phyloP scores from a whole-genome alignment of 2,888 invertebrate genomes.

The Hipparchia semele region DNA sequence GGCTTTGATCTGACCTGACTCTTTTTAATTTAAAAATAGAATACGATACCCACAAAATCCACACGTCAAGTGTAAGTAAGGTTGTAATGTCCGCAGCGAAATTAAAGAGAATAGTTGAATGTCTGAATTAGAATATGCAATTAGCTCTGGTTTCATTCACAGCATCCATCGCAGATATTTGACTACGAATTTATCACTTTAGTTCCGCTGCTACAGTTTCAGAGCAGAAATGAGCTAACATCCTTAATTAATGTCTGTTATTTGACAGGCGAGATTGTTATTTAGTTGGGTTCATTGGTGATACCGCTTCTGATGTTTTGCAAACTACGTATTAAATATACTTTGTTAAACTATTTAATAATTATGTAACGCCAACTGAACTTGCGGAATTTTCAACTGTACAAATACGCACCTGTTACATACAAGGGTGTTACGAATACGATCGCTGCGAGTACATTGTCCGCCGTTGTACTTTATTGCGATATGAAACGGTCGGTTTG shows the following conservation, averaged over 20 bases:
- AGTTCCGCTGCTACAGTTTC: no score
- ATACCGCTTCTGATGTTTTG: background rate
- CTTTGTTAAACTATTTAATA: background rate
- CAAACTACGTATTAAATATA: background rate
- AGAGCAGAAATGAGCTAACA: no score
- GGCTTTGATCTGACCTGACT: no score
- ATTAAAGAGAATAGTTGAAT: no score
- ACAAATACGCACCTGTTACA: constrained; percentile 49
- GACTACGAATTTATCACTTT: no score
- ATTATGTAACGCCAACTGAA: background rate
- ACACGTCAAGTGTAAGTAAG: no score
- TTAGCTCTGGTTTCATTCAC: no score
- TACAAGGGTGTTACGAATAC: constrained; percentile 46
- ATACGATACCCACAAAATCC: no score
- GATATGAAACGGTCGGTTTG: constrained; percentile 51
- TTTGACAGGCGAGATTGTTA: background rate
- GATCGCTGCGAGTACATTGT: constrained; percentile 6
- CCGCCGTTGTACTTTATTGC: constrained; percentile 49
- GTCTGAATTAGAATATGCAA: no score
- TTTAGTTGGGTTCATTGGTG: background rate
- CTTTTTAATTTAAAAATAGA: no score
- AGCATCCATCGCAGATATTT: no score
- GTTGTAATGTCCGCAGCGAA: no score
- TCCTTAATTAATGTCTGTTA: background rate
- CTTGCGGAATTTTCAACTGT: constrained; percentile 45